Evolutionary conservation across 2,113 vertebrate species (phyloP).

Genomic region (Chelonoidis abingdonii): DNA sequence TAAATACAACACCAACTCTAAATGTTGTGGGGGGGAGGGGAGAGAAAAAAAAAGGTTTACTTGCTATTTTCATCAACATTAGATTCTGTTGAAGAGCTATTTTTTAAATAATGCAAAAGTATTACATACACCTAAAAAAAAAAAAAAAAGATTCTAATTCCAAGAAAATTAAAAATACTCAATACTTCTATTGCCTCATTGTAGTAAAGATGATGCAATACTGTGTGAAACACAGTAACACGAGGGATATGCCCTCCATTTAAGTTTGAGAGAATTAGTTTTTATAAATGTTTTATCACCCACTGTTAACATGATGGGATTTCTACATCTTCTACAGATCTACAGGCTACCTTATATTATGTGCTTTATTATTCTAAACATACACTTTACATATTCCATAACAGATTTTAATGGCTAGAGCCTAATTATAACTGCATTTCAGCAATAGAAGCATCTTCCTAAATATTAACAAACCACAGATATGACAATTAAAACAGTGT

Average conservation of each 20-base stretch:
- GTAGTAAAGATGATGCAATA: not conserved
- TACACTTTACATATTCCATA: not conserved
- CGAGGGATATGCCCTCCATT: not conserved
- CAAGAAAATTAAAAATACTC: not conserved
- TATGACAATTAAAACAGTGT: not conserved
- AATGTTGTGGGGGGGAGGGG: not conserved
- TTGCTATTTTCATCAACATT: not conserved
- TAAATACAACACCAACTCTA: slow-evolving; percentile 93
- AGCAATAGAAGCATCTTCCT: not conserved
- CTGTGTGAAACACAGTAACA: not conserved
- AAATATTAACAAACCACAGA: not conserved
- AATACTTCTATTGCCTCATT: not conserved
- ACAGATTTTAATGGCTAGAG: not conserved
- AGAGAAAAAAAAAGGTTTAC: not conserved
- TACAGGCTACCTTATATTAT: not conserved
- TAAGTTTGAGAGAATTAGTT: not conserved
- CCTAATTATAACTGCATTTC: not conserved
- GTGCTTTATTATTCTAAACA: not conserved
- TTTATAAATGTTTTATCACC: not conserved
- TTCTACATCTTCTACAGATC: not conserved
- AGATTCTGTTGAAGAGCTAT: not conserved
- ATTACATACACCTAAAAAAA: rapidly evolving
- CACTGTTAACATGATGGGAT: not conserved
- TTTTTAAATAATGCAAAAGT: not conserved
- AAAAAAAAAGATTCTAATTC: not conserved